Percentiles rank a stretch among this genome's conserved stretches.
Conservation (phyloP, 1,140 invertebrate species). For the Calephelis virginiensis region DNA sequence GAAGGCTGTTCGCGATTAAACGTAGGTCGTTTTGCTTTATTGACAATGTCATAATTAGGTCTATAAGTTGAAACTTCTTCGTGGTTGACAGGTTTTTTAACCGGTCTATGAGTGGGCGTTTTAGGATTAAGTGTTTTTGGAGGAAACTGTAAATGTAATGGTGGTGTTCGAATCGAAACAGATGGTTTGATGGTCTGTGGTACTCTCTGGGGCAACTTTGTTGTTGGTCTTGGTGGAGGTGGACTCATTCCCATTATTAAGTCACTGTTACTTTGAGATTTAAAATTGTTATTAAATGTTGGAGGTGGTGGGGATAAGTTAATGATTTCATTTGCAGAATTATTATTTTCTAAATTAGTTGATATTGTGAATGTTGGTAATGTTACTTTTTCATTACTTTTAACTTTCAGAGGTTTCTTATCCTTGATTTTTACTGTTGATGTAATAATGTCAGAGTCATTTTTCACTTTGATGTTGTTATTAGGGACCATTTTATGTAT, state of each 20-base stretch:
- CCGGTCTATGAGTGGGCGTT: constrained; percentile 51
- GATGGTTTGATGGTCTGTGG: constrained; percentile 49
- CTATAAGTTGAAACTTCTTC: constrained; percentile 73
- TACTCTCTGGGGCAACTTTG: constrained; percentile 42
- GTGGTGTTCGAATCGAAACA: constrained; percentile 50
- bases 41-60: constrained; percentile 59
- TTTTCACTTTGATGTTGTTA: constrained; percentile 23
- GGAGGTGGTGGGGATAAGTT: constrained; percentile 73
- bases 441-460: constrained; percentile 73
- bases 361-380: constrained; percentile 52
- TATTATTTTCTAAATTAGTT: constrained; percentile 45
- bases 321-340: constrained; percentile 59
- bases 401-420: constrained; percentile 65
- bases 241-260: constrained; percentile 77
- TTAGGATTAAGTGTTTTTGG: constrained; percentile 60
- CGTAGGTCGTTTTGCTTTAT: constrained; percentile 62
- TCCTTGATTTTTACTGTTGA: constrained; percentile 69
- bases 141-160: constrained; percentile 55
- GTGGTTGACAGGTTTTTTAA: constrained; percentile 50
- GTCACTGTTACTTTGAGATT: constrained; percentile 61
- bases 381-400: constrained; percentile 56
- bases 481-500: background rate
- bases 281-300: constrained; percentile 63
- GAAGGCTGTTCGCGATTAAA: constrained; percentile 61
- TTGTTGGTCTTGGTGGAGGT: constrained; percentile 50